Conservation (phyloP, 2,888 invertebrate genomes). For the Pharmacophagus antenor region DNA sequence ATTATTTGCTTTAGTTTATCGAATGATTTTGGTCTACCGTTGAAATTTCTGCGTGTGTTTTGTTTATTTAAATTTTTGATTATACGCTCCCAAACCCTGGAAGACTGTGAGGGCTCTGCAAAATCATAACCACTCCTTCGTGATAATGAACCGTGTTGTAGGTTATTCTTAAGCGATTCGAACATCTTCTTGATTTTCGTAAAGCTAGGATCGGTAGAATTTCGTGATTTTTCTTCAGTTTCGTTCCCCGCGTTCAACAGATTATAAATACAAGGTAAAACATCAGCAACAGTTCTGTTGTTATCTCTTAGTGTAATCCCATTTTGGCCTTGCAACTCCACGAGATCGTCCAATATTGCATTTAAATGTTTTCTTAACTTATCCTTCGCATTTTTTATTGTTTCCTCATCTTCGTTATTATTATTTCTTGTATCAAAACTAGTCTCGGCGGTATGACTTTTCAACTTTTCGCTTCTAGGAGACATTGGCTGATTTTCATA, state of each 20-base stretch:
- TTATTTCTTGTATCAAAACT: neutral
- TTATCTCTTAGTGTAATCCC: slow-evolving; percentile 41
- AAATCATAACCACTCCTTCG: slow-evolving; percentile 43
- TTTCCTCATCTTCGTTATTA: slow-evolving; percentile 25
- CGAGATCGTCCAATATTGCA: slow-evolving; percentile 60
- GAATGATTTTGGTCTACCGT: slow-evolving; percentile 42
- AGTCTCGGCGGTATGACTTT: neutral
- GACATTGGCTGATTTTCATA: slow-evolving; percentile 8
- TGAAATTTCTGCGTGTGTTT: slow-evolving; percentile 45
- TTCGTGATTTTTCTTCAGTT: slow-evolving; percentile 28
- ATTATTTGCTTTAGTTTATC: slow-evolving; percentile 50
- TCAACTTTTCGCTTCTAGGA: neutral
- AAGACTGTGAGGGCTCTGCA: slow-evolving; percentile 53
- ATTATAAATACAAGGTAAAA: slow-evolving; percentile 64
- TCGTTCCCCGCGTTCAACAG: slow-evolving; percentile 45
- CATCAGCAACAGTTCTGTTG: slow-evolving; percentile 52
- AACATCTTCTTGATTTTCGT: slow-evolving; percentile 52
- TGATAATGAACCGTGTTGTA: slow-evolving; percentile 38
- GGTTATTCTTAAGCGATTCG: slow-evolving; percentile 50
- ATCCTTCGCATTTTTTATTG: slow-evolving; percentile 50
- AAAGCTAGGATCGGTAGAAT: slow-evolving; percentile 27
- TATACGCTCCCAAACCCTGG: slow-evolving; percentile 60
- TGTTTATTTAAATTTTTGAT: slow-evolving; percentile 51
- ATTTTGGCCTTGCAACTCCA: slow-evolving; percentile 55
- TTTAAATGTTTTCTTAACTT: slow-evolving; percentile 64